Evolutionary conservation across 2,888 invertebrate genomes (phyloP).

Genomic region (Vannuccia rotundouncinata): DNA sequence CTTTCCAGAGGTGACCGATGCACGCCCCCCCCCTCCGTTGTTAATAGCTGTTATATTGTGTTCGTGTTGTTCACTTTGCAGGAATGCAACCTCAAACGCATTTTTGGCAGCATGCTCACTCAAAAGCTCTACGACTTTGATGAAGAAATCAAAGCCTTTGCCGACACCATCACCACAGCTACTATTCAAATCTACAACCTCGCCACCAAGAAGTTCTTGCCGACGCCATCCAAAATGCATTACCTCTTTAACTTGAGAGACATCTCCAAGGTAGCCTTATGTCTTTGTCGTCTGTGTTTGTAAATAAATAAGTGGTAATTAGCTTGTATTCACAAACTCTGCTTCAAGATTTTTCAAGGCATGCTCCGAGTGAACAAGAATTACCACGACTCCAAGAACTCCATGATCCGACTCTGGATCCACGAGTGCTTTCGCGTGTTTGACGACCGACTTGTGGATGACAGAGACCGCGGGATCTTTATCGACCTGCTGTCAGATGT

Average conservation of each 20-base stretch:
- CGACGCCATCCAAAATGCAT: slow-evolving; percentile 57
- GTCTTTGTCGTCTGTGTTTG: no score
- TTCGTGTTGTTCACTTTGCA: slow-evolving; percentile 40
- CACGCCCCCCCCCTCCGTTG: no score
- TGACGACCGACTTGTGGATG: slow-evolving; percentile 72
- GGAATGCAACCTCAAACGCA: slow-evolving; percentile 61
- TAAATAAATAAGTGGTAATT: no score
- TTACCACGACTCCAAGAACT: slow-evolving; percentile 67
- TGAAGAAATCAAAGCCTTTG: slow-evolving; percentile 66
- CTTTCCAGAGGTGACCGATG: slow-evolving; percentile 64
- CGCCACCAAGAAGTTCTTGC: slow-evolving; percentile 53
- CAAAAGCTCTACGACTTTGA: slow-evolving; percentile 73
- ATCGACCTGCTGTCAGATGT: slow-evolving; percentile 66
- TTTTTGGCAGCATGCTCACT: slow-evolving; percentile 72
- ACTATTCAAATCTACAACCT: slow-evolving; percentile 56
- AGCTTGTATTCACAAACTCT: no score
- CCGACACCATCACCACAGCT: slow-evolving; percentile 57
- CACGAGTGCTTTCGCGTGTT: slow-evolving; percentile 79
- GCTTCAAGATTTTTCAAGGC: slow-evolving; percentile 66
- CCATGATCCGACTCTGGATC: slow-evolving; percentile 73
- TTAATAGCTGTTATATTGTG: neutral
- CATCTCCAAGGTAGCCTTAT: slow-evolving; percentile 71
- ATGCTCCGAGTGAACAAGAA: slow-evolving; percentile 70
- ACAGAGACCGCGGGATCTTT: slow-evolving; percentile 72
- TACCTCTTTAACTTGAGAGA: slow-evolving; percentile 61